Evolutionary conservation across 2,113 vertebrate genomes (phyloP), one percentile per base, ranked within the genome.

Genomic region (Ceratotherium simum): DNA sequence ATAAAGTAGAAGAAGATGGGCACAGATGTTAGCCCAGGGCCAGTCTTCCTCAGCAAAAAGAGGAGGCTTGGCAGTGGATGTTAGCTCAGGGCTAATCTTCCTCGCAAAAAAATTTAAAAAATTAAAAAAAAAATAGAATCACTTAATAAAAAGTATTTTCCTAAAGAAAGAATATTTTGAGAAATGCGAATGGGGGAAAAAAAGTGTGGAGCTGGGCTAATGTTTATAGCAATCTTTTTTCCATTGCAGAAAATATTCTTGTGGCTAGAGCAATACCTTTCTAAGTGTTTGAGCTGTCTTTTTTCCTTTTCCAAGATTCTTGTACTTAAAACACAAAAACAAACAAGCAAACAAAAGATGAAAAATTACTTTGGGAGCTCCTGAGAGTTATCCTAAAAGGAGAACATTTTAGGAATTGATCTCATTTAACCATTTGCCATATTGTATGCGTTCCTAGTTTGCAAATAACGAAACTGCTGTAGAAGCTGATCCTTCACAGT

Each of bases 311-410:
- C 60, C 2, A 54, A 54, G 36, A 54, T 95, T 95, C 48, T 96
- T 90, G 12, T 58, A 88, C 70, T 95, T 90, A 88, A 88, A 96
- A 96, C 1, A 8, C 79, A 82, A 87, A 96, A 73, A 79, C 42
- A 94, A 96, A 79, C 64, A 88, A 91, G 36, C 70, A 85, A 85
- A 48, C 36, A 87, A 65, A 96, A 39, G 56, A 23, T 33, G 29
- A 62, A 73, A 85, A 96, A 48, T 93, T 70, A 60, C 67, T 58
- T 1, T 21, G 51, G 56, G 20, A 56, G 58, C 82, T 70, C 31
- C 58, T 81, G 86, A 54, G 89, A 51, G 21, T 76, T 88, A 82
- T 93, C 91, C 42, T 42, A 42, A 87, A 86, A 91, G 54, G 27
- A 85, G 29, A 92, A 27, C 27, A 21, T 93, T 88, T 48, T 36